These are phyloP conservation scores for Anas capensis DNA, from an alignment of 2,797 vertebrate genomes.

Conservation along the genomic window DNA sequence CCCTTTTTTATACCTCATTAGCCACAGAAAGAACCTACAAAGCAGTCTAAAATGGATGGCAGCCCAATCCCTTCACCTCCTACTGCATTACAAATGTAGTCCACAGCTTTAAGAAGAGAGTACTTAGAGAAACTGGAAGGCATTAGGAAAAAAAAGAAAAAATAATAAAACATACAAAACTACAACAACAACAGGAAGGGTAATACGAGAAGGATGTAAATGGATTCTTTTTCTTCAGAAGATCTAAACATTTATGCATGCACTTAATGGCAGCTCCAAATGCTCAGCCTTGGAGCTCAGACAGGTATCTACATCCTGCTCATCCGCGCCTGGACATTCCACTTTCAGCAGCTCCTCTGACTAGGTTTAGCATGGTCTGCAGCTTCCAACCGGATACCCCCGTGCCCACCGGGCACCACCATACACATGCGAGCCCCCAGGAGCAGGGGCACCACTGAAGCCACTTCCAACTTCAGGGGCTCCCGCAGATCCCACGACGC, in stretches of 20 bases:
- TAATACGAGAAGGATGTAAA: not conserved
- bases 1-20: not conserved
- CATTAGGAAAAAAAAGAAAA: not conserved
- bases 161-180: too few relatives aligned
- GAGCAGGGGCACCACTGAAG: not conserved
- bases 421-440: conserved; percentile 1
- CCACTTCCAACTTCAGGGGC: not conserved
- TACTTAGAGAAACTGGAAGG: not conserved
- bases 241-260: not conserved
- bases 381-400: conserved; percentile 34
- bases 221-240: not conserved
- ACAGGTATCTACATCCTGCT: fast-evolving
- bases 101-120: not conserved
- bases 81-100: not conserved
- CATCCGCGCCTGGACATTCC: not conserved
- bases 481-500: conserved; percentile 1
- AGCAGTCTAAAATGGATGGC: not conserved
- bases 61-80: not conserved
- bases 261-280: not conserved
- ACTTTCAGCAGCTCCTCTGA: not conserved
- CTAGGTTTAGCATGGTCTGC: conserved; percentile 6
- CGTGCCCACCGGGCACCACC: conserved; percentile 30
- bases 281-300: not conserved
- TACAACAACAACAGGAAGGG: not conserved
- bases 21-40: not conserved